A percentile compares a stretch with the other conserved stretches of the same genome.
These are phyloP conservation scores for Taphrorychus bicolor DNA, from an alignment of 2,888 invertebrate genomes.

Conservation along the genomic window DNA sequence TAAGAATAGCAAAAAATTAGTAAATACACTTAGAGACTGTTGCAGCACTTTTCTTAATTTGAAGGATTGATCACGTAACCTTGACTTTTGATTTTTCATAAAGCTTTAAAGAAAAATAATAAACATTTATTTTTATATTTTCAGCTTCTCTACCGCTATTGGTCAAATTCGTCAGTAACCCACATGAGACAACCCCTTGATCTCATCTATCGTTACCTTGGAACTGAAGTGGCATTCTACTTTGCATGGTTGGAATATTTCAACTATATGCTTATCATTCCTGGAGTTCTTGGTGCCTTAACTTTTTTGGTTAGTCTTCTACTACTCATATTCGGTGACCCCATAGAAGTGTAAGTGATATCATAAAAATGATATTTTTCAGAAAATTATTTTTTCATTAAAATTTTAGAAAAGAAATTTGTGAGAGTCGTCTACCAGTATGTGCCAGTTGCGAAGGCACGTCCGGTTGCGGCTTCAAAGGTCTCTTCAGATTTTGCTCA, in stretches of 20 bases:
- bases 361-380: no score
- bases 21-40: no score
- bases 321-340: background rate
- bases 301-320: constrained; percentile 13
- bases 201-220: constrained; percentile 65
- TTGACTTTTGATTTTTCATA: no score
- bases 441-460: constrained; percentile 66
- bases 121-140: no score
- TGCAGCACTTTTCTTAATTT: no score
- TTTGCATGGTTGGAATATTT: constrained; percentile 67
- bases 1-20: no score
- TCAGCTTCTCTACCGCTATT: constrained; percentile 46
- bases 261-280: constrained; percentile 62
- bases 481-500: constrained; percentile 62
- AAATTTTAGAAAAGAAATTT: constrained; percentile 47
- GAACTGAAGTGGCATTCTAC: constrained; percentile 65
- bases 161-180: constrained; percentile 42
- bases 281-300: constrained; percentile 58
- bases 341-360: constrained; percentile 23
- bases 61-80: no score
- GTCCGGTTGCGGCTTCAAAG: constrained; percentile 61
- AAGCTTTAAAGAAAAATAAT: no score
- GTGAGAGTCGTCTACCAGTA: constrained; percentile 56
- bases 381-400: no score
- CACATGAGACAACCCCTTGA: constrained; percentile 69